Evolutionary conservation across 30 jellyfish, hydroid and myxozoan genomes (phyloP).

Genomic region (Catostylus mosaicus): DNA sequence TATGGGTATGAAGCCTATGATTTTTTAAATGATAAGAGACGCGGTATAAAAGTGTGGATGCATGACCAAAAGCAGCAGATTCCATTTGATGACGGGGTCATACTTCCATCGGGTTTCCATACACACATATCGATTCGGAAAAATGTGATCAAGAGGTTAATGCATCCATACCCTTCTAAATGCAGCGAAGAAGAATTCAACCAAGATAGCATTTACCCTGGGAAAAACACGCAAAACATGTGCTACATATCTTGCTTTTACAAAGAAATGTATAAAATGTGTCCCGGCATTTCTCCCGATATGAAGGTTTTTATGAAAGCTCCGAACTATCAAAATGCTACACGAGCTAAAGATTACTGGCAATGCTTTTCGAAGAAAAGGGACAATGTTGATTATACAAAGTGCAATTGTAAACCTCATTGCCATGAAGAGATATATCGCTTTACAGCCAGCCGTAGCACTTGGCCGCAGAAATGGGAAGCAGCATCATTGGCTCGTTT

Average conservation of each 20-base stretch:
- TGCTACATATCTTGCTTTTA: conserved; percentile 5
- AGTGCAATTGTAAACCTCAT: background rate
- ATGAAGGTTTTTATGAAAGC: conserved; percentile 4
- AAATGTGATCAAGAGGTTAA: background rate
- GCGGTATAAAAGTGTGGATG: conserved; percentile 12
- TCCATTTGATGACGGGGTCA: background rate
- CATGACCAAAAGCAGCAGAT: conserved; percentile 23
- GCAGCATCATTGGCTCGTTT: background rate
- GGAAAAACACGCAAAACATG: background rate
- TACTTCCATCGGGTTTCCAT: conserved; percentile 17
- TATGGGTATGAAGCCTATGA: background rate
- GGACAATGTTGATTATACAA: background rate
- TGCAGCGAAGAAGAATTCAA: background rate
- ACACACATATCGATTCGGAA: conserved; percentile 21
- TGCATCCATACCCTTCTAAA: conserved; percentile 23
- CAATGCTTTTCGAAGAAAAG: no score
- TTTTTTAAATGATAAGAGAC: background rate
- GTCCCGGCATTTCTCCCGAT: background rate
- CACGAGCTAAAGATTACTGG: no score
- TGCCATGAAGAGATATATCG: background rate
- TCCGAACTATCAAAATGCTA: no score
- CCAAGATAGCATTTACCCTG: background rate
- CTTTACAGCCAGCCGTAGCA: background rate
- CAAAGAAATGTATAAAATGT: background rate
- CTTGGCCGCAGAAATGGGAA: background rate